Evolutionary conservation across 2,113 vertebrate genomes (phyloP).

Genomic region (Corynorhinus townsendii): DNA sequence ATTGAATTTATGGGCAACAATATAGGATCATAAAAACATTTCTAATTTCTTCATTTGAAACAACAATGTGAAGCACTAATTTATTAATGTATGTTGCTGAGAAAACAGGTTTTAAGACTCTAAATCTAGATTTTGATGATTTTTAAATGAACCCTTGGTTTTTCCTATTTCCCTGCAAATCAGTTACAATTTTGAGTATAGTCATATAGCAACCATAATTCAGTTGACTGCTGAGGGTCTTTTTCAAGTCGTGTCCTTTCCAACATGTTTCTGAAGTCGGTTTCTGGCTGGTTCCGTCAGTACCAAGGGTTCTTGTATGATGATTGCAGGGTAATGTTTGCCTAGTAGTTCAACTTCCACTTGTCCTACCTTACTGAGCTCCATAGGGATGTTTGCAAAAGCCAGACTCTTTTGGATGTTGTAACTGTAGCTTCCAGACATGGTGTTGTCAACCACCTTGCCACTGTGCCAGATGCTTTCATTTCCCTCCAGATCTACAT

Average conservation of each 20-base stretch:
- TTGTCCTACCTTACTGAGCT: constrained; percentile 88
- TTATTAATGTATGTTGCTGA: background rate
- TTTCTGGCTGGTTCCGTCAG: constrained; percentile 89
- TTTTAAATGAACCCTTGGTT: constrained; percentile 6
- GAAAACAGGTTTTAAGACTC: constrained; percentile 17
- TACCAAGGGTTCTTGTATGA: constrained; percentile 90
- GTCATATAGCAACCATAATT: background rate
- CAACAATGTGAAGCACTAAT: background rate
- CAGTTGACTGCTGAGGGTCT: background rate
- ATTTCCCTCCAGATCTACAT: constrained; percentile 95
- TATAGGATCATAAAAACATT: background rate
- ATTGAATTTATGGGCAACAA: constrained; percentile 10
- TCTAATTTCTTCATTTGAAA: constrained; percentile 42
- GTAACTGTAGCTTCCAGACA: constrained; percentile 94
- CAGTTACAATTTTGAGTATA: constrained; percentile 36
- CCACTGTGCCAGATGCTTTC: constrained; percentile 89
- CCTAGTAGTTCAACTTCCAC: constrained; percentile 93
- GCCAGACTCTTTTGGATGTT: constrained; percentile 88
- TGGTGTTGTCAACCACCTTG: constrained; percentile 96
- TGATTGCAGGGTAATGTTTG: constrained; percentile 86
- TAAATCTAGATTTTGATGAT: constrained; percentile 23
- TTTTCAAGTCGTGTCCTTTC: constrained; percentile 70
- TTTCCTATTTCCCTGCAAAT: background rate
- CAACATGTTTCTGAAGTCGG: constrained; percentile 84
- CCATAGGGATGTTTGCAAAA: constrained; percentile 91